Base-by-base conservation (phyloP, 1,140 invertebrate genomes). In the Diorhabda carinulata region DNA sequence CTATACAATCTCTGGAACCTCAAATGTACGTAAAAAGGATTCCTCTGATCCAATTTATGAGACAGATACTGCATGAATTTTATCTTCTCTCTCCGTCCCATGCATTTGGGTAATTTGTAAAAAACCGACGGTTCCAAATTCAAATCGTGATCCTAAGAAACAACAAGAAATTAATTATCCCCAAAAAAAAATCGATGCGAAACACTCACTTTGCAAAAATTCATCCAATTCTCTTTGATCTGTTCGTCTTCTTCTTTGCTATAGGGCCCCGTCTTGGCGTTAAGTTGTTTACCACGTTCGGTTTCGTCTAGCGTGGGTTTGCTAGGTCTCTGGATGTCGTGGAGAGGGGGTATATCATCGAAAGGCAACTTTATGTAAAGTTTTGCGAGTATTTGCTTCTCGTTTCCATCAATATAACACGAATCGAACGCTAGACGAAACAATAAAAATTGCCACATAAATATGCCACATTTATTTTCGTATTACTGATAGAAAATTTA, bases 151-250 rank as follows among this genome's bases (percentile, higher is more conserved):
- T 64, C 8, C 70, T 72, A 25, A 25, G 56, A 58, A 71, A 71
- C n/a, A 57, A 52, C n/a, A 67, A 57, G 56, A 43, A 62, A 59
- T 41, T 43, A 59, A 60, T 6, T 5, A 57, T 65, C n/a, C 41
- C 10, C 43, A 66, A 61, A 70, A 70, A n/a, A 40, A 3, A 3
- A 60, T n/a, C n/a, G n/a, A 25, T 25, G 25, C 25, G 25, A 6
- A 25, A 8, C 57, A 44, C 57, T 67, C 58, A 72, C 71, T 57
- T 70, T 59, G 52, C 71, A 72, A 44, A 72, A 72, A 7, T 62
- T 6, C 42, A 52, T 25, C 71, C 71, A 72, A 59, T 72, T 72
- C n/a, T 63, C 52, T 57, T 56, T 70, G 9, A 72, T 70, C 8
- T 10, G 58, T 45, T 64, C 60, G 59, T 72, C 71, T 65, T 72